Base-by-base conservation (phyloP, 1,140 invertebrate species). In the Heliothis subflexa region DNA sequence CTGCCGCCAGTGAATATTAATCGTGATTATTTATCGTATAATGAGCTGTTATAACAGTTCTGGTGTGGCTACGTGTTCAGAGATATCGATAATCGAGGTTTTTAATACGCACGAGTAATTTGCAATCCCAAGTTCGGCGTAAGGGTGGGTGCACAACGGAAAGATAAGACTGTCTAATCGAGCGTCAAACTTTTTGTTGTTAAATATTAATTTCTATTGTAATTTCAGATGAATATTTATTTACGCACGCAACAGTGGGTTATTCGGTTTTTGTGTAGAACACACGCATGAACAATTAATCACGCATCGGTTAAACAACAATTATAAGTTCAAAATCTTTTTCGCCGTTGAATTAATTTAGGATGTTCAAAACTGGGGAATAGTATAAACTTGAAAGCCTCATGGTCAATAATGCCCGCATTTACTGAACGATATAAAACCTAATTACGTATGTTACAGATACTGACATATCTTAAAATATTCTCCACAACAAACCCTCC, bases 1-100 rank as follows among this genome's bases (percentile, higher is more conserved):
- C 83, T 85, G 84, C 83, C 70, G 86, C 61, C 64, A 14, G 49
- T 81, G 88, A 86, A 88, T 88, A 86, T 85, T 89, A 86, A 89
- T 88, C 70, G 73, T 77, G 82, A 85, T 87, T 85, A 84, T 87
- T 87, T 86, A 85, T 85, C 80, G 81, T 25, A 83, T 87, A 87
- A 89, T 86, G 83, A 89, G 83, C 68, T 74, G 79, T 74, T 70
- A 73, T 57, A 79, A 79, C 70, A 77, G 72, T 68, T 49, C 54
- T 75, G 70, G 72, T 78, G 57, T 64, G 72, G 72, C 52, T 72
- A 52, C 47, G 70, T 55, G 61, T 71, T 52, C 28, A 78, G 59
- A 66, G 21, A 66, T 66, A 66, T 49, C 61, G 49, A 40, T 57
- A 57, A 66, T 68, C 62, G 21, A 4, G 74, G 74, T 16, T 77